Conservation (phyloP, 1,140 invertebrate species). For the Heterodera schachtii region DNA sequence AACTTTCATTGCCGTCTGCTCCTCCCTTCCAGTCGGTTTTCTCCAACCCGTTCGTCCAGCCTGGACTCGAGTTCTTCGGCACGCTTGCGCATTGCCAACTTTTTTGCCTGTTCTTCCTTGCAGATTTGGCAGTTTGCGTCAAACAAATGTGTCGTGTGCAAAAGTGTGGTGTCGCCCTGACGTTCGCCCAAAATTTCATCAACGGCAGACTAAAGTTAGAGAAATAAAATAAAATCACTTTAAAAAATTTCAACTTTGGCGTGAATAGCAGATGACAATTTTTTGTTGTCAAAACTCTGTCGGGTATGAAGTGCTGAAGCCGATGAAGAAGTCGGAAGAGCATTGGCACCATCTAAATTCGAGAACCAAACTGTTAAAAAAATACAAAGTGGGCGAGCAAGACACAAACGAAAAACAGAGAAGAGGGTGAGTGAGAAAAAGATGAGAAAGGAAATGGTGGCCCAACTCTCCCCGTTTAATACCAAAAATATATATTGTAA, state of each 20-base stretch:
- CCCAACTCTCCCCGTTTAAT: no score
- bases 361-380: no score
- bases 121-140: slow-evolving; percentile 21
- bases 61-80: background rate
- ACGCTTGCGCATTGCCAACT: background rate
- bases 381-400: no score
- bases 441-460: no score
- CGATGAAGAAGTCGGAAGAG: background rate
- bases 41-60: background rate
- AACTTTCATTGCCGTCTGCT: background rate
- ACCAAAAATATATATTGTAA: no score
- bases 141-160: slow-evolving; percentile 17
- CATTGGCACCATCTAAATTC: background rate
- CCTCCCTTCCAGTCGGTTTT: background rate
- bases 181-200: slow-evolving; percentile 25
- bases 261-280: background rate
- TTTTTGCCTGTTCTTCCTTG: slow-evolving; percentile 16
- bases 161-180: background rate
- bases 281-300: background rate
- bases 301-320: background rate
- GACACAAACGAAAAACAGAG: no score
- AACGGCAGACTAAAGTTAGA: slow-evolving; percentile 16
- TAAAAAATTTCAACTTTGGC: background rate
- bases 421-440: no score
- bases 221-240: background rate